phyloP scores from a whole-genome alignment of 2,888 invertebrate genomes.

The Rhopalosiphum nymphaeae region DNA sequence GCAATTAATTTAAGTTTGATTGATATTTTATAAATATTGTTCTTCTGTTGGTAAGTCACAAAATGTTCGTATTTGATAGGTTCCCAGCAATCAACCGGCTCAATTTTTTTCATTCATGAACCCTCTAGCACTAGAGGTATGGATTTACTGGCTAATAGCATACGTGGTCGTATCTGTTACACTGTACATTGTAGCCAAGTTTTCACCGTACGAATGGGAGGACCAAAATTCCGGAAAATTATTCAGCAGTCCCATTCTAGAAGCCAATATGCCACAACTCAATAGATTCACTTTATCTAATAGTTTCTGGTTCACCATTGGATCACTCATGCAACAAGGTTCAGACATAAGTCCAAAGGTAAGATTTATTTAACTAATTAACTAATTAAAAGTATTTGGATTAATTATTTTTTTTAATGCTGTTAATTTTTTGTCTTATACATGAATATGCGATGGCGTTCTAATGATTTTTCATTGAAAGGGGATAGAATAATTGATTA shows the following conservation, averaged over 20 bases:
- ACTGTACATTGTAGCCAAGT: constrained; percentile 84
- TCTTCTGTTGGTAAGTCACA: background rate
- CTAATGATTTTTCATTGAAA: background rate
- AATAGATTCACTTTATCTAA: constrained; percentile 88
- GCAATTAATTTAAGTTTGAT: background rate
- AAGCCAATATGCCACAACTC: constrained; percentile 76
- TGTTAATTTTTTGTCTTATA: background rate
- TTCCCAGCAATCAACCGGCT: constrained; percentile 79
- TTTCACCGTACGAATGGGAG: constrained; percentile 86
- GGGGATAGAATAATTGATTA: background rate
- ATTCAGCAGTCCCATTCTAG: constrained; percentile 76
- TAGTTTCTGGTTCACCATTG: constrained; percentile 90
- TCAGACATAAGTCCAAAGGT: constrained; percentile 84
- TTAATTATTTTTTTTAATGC: background rate
- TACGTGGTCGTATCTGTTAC: constrained; percentile 84
- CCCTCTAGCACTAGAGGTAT: constrained; percentile 87
- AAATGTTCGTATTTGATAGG: constrained; percentile 70
- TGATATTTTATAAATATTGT: background rate
- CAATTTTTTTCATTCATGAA: constrained; percentile 88
- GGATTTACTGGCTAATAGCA: constrained; percentile 85
- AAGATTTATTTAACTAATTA: constrained; percentile 37
- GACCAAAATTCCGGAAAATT: constrained; percentile 70
- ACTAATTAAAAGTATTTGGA: background rate
- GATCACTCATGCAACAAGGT: constrained; percentile 90
- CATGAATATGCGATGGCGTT: background rate